Evolutionary conservation across 2,888 invertebrate species (phyloP), one percentile per base, ranked within the genome.

Genomic region (Drosophila histrio): DNA sequence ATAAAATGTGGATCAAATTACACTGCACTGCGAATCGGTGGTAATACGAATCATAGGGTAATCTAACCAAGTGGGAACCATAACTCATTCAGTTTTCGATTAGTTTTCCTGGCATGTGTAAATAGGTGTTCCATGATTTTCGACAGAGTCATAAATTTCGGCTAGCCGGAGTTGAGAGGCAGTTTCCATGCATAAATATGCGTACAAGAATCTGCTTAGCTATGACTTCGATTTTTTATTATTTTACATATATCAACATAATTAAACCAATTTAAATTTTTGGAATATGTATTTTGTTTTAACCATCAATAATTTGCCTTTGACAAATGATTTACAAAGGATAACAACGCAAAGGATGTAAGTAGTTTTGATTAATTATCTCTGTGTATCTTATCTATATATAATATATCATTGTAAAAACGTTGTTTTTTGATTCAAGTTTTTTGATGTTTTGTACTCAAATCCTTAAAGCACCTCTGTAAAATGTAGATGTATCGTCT

Each of bases 291-390:
- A 66, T 71, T 83, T 85, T 78, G 63, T 72, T 79, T 84, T 82
- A 87, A 87, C 68, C 67, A 74, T 75, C 62, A 54, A 68, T 70
- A 56, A 54, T 63, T 70, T 84, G 69, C 50, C 44, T 57, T 53
- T 61, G 76, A 71, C 61, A 56, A 75, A 70, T 65, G 53, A 26
- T 64, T 57, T 38, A 64, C 58, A 68, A 73, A 91, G 91, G 91
- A 91, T 82, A 88, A 88, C 82, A 81, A 83, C 87, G 72, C 79
- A 62, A 91, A 91, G 90, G 91, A 91, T 86, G 91, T 91, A 91
- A 91, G 91, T 91, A 91, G 89, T 77, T 79, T 77, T 54, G 49
- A 63, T 36, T 47, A 52, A 39, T 47, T 53, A 30, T 62, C 19
- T 26, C 28, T 68, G 17, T 64, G 13, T 68, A 11, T 49, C 13